phyloP scores from a whole-genome alignment of 1,140 invertebrate species.

The Drosophila pachea region DNA sequence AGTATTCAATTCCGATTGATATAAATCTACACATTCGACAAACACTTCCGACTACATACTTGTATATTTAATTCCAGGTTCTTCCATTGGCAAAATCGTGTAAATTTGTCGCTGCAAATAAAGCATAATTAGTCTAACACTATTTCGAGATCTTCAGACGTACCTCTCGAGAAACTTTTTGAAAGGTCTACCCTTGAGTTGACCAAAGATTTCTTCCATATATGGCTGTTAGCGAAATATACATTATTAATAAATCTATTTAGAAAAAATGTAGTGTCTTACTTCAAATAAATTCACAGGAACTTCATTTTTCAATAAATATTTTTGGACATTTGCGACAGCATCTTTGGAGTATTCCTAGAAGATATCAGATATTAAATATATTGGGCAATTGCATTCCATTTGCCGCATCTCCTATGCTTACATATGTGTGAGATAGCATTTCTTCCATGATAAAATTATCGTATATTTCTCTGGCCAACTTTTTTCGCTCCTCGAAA shows the following conservation, averaged over 20 bases:
- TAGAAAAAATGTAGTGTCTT: conserved; percentile 18
- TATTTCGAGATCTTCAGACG: conserved; percentile 34
- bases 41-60: conserved; percentile 80
- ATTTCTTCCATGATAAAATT: conserved; percentile 99
- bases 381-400: neutral
- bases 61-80: conserved; percentile 99
- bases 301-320: conserved; percentile 97
- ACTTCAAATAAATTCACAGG: conserved; percentile 98
- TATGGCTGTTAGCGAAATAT: conserved; percentile 88
- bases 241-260: neutral
- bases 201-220: conserved; percentile 99
- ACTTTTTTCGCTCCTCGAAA: conserved; percentile 95
- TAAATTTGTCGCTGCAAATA: conserved; percentile 95
- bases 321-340: conserved; percentile 97
- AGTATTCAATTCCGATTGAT: neutral
- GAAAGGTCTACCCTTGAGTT: conserved; percentile 97
- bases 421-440: conserved; percentile 97
- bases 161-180: conserved; percentile 98
- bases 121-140: neutral
- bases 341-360: conserved; percentile 98
- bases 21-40: neutral
- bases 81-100: conserved; percentile 99
- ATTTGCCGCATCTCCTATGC: conserved; percentile 51
- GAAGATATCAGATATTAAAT: conserved; percentile 1
- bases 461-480: conserved; percentile 98